These are phyloP conservation scores for Alitta virens DNA, from an alignment of 2,888 invertebrate species.

Conservation along the genomic window DNA sequence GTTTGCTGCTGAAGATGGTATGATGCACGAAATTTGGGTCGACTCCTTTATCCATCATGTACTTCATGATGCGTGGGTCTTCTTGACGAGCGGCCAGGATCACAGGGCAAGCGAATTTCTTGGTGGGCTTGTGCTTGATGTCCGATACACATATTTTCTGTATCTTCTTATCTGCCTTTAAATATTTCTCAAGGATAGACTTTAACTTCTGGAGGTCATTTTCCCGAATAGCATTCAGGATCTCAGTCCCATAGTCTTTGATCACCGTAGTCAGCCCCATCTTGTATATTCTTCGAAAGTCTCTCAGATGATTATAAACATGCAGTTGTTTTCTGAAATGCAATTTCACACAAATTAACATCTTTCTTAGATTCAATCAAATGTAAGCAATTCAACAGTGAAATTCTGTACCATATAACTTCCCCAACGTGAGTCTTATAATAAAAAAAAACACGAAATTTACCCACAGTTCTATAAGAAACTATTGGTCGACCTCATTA, in stretches of 20 bases:
- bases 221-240: slow-evolving; percentile 32
- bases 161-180: slow-evolving; percentile 26
- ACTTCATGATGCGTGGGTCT: slow-evolving; percentile 30
- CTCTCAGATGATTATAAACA: neutral
- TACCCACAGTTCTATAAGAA: no score
- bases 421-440: no score
- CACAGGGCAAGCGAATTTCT: slow-evolving; percentile 35
- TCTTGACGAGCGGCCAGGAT: slow-evolving; percentile 33
- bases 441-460: no score
- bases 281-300: slow-evolving; percentile 9
- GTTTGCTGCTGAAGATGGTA: slow-evolving; percentile 30
- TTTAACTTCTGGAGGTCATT: slow-evolving; percentile 30
- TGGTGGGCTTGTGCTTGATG: slow-evolving; percentile 34
- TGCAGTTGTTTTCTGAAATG: slow-evolving; percentile 7
- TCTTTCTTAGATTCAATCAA: neutral
- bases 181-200: slow-evolving; percentile 29
- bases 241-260: slow-evolving; percentile 33
- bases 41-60: slow-evolving; percentile 31
- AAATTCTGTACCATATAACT: no score
- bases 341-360: neutral
- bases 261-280: slow-evolving; percentile 31
- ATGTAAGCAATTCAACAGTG: no score
- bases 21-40: slow-evolving; percentile 36
- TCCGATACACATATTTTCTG: slow-evolving; percentile 30
- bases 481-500: no score